Evolutionary conservation across 2,797 vertebrate genomes (phyloP).

Genomic region (Peromyscus nudipes): DNA sequence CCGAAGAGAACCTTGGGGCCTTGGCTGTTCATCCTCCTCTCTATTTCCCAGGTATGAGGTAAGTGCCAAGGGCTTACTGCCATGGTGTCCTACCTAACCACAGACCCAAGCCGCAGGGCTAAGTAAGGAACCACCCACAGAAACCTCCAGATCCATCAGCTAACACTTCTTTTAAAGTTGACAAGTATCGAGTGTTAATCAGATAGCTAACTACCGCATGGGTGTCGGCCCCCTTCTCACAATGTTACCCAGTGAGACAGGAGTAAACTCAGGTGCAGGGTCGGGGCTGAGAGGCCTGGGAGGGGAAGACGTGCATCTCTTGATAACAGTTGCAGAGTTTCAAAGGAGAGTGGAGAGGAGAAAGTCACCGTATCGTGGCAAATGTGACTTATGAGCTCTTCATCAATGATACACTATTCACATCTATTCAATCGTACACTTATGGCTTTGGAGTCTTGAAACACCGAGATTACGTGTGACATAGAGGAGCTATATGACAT

Average conservation of each 20-base stretch:
- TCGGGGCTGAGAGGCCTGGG: not conserved
- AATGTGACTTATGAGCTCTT: not conserved
- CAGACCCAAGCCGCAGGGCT: not conserved
- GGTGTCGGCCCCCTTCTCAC: not conserved
- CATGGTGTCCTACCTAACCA: not conserved
- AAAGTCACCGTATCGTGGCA: no score
- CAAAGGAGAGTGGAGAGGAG: no score
- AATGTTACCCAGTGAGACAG: not conserved
- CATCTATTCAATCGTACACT: not conserved
- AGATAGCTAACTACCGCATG: not conserved
- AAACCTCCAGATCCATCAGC: not conserved
- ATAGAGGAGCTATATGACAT: not conserved
- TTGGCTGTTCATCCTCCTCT: not conserved
- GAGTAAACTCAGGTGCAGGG: not conserved
- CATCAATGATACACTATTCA: not conserved
- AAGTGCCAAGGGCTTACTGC: no score
- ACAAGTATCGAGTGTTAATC: not conserved
- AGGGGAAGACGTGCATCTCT: not conserved
- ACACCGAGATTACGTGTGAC: not conserved
- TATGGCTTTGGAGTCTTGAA: no score
- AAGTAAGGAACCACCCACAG: not conserved
- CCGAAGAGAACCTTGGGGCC: not conserved
- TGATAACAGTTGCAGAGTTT: not conserved
- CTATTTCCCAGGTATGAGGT: not conserved
- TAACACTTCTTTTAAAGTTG: not conserved